Evolutionary conservation across 2,888 invertebrate species (phyloP), one percentile per base, ranked within the genome.

Genomic region (Drosophila mayaguana): DNA sequence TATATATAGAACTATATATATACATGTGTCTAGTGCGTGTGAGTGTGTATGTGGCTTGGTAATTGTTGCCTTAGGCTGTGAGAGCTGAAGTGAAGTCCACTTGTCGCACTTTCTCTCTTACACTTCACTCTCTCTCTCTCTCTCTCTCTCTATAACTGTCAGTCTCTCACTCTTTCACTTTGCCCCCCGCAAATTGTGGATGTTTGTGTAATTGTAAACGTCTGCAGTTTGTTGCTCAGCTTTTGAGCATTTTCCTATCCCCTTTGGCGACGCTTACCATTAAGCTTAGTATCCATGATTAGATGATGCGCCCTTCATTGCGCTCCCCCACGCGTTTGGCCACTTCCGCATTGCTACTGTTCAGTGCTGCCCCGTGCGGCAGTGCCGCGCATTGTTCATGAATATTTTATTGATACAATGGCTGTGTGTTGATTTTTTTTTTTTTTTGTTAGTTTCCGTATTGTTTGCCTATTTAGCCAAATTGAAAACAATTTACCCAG

Each of bases 231-330:
- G 83, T 72, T 86, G 72, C 78, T 74, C 67, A 75, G 72, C 83
- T 64, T 69, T 77, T 62, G 62, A 80, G 64, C 72, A 62, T 50
- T 59, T 56, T 53, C 66, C 71, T 46, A 53, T 38, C 59, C 63
- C 68, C 80, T 50, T 59, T 63, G 65, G 67, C 72, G 36, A 61
- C 55, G 65, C 61, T 54, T 72, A 64, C 78, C 72, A 83, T 89
- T 87, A 89, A 78, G 87, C 75, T 83, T 83, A 83, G 84, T 87
- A 83, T 75, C 87, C 75, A 78, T 84, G 89, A 84, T 84, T 84
- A 84, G 87, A 84, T 64, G 71, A 73, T 67, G 64, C 57, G 43
- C 65, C 70, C 65, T 38, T 34, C n/a, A 25, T 53, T n/a, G 14
- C 32, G 14, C 25, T 14, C 20, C 38, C 20, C 6, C 25, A 9